phyloP scores from a whole-genome alignment of 2,888 invertebrate species.

The Eristalis pertinax region DNA sequence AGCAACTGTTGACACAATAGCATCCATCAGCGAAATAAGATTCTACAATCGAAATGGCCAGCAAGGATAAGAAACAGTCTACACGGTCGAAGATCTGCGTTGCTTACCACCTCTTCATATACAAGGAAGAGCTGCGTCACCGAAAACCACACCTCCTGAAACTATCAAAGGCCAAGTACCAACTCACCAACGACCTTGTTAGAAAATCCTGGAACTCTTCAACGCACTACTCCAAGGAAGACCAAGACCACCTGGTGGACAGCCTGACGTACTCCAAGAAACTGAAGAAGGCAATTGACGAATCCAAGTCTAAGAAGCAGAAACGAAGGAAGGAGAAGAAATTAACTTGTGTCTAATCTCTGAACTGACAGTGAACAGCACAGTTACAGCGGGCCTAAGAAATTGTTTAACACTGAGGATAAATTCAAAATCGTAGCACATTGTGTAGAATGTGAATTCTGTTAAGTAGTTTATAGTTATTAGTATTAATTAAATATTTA shows the following conservation, averaged over 20 bases:
- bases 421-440: no score
- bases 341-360: background rate
- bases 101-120: slow-evolving; percentile 26
- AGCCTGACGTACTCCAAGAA: background rate
- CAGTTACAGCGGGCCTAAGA: no score
- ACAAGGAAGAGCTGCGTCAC: slow-evolving; percentile 21
- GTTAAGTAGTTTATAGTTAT: no score
- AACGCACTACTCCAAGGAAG: background rate
- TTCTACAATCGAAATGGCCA: background rate
- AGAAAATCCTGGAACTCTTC: background rate
- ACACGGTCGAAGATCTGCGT: background rate
- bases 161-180: slow-evolving; percentile 1
- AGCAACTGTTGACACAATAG: background rate
- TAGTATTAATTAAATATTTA: no score
- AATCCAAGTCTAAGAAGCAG: background rate
- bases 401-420: no score
- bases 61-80: background rate
- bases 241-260: background rate
- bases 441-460: no score
- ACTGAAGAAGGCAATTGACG: background rate
- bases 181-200: background rate
- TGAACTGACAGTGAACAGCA: no score
- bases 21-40: background rate
- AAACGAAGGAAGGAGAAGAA: background rate
- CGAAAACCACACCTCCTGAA: background rate